Conservation (phyloP, 2,888 invertebrate species). For the Cantharis rufa region DNA sequence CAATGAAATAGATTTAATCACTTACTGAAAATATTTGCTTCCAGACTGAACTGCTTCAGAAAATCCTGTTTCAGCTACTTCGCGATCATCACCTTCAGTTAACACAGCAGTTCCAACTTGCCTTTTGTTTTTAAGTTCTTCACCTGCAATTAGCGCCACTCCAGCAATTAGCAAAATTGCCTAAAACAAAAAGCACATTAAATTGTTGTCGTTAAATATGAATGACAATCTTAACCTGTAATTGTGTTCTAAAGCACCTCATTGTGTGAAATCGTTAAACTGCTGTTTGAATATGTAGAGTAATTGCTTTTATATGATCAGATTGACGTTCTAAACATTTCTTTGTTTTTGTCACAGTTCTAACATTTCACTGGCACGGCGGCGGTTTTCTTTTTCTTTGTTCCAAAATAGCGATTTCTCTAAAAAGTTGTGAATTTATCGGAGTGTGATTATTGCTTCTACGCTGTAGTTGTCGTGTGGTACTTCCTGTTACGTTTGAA, state of each 20-base stretch:
- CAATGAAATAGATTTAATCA: slow-evolving; percentile 12
- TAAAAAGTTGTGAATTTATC: slow-evolving; percentile 23
- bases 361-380: slow-evolving; percentile 31
- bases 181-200: slow-evolving; percentile 4
- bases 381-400: slow-evolving; percentile 29
- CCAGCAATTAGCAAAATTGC: slow-evolving; percentile 7
- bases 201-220: not conserved
- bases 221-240: slow-evolving; percentile 13
- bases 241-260: slow-evolving; percentile 9
- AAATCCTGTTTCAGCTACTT: slow-evolving; percentile 24
- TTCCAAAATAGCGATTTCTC: slow-evolving; percentile 28
- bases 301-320: slow-evolving; percentile 29
- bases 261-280: slow-evolving; percentile 6
- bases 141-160: slow-evolving; percentile 5
- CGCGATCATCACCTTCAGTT: slow-evolving; percentile 13
- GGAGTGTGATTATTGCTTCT: slow-evolving; percentile 22
- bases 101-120: slow-evolving; percentile 24
- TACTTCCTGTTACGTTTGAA: slow-evolving; percentile 3
- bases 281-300: slow-evolving; percentile 1
- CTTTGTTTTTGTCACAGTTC: slow-evolving; percentile 33
- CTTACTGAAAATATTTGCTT: slow-evolving; percentile 60
- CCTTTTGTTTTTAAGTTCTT: slow-evolving; percentile 23
- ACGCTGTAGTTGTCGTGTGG: slow-evolving; percentile 15
- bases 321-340: slow-evolving; percentile 19
- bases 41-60: slow-evolving; percentile 42